These are phyloP conservation scores for Hoplostethus atlanticus DNA, from an alignment of 2,797 vertebrate species.

Conservation along the genomic window DNA sequence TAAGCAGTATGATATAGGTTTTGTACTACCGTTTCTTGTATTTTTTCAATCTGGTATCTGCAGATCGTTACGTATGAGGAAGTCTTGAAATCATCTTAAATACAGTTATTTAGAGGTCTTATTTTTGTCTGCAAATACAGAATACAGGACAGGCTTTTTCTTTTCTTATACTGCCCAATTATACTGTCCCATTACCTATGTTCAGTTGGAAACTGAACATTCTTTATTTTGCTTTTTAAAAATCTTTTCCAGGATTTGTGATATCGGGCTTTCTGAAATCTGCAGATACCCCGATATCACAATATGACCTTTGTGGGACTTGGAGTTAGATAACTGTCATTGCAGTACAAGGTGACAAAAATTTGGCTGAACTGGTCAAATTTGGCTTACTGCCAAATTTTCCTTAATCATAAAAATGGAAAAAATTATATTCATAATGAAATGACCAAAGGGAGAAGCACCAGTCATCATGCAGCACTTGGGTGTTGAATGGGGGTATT, in stretches of 20 bases:
- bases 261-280: not conserved
- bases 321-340: not conserved
- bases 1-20: too few species aligned
- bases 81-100: too few species aligned
- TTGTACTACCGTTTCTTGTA: too few species aligned
- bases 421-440: conserved; percentile 52
- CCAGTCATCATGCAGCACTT: conserved; percentile 24
- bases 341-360: not conserved
- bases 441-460: conserved; percentile 41
- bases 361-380: too few species aligned
- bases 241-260: not conserved
- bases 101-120: too few species aligned
- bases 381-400: conserved; percentile 10
- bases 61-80: too few species aligned
- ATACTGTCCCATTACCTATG: not conserved
- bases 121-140: too few species aligned
- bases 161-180: not conserved
- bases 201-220: not conserved
- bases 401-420: conserved; percentile 46
- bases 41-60: too few species aligned
- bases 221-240: too few species aligned
- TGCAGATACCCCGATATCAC: not conserved
- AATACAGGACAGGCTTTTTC: not conserved
- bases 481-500: conserved; percentile 74
- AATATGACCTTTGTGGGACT: not conserved